Percentiles rank a stretch among this genome's conserved stretches.
These are phyloP conservation scores for Petrolisthes manimaculis DNA, from an alignment of 2,888 invertebrate genomes.

Conservation along the genomic window DNA sequence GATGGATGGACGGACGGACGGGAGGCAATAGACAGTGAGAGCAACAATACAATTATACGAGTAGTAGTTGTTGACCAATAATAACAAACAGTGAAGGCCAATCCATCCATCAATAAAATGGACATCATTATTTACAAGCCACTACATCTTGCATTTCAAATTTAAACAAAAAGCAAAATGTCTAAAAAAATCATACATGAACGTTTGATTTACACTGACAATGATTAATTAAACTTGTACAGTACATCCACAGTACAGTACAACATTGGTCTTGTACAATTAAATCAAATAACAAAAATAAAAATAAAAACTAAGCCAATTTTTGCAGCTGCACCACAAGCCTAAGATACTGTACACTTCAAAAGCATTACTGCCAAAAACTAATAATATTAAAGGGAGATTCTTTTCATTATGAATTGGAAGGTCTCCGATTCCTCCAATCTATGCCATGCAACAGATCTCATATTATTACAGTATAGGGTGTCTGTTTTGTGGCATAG, in stretches of 20 bases:
- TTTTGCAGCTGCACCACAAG: neutral
- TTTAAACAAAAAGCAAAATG: conserved; percentile 17
- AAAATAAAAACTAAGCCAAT: conserved; percentile 16
- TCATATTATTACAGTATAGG: too few species aligned
- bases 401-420: neutral
- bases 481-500: too few species aligned
- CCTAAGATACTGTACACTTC: conserved; percentile 11
- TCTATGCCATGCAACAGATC: too few species aligned
- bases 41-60: too few species aligned
- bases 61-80: neutral
- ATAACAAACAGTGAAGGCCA: conserved; percentile 7
- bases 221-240: too few species aligned
- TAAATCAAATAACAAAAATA: conserved; percentile 7
- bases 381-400: neutral
- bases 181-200: neutral
- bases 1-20: too few species aligned
- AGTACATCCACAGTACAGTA: conserved; percentile 9
- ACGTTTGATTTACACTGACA: too few species aligned
- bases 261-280: too few species aligned
- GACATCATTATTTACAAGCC: conserved; percentile 24
- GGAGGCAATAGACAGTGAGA: too few species aligned
- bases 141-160: conserved; percentile 37
- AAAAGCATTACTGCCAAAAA: conserved; percentile 10
- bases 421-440: too few species aligned
- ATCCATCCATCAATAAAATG: conserved; percentile 10